Conservation (phyloP, 1,140 invertebrate species). For the Zaprionus vittiger region DNA sequence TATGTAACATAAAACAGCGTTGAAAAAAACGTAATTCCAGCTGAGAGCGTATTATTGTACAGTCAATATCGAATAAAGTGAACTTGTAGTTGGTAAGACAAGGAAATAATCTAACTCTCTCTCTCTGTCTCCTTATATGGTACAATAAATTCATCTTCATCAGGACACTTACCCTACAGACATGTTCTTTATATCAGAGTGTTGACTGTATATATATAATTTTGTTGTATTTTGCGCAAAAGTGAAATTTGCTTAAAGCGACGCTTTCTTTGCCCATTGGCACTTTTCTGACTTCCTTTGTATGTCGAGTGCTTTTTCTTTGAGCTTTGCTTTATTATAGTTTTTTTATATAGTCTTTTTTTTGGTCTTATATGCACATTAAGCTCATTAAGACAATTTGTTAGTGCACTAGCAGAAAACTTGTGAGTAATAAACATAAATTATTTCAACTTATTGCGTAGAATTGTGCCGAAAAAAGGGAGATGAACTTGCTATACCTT, state of each 20-base stretch:
- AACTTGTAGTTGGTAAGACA: background rate
- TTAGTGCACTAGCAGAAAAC: slow-evolving; percentile 7
- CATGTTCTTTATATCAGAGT: background rate
- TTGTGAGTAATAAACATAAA: background rate
- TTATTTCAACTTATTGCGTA: background rate
- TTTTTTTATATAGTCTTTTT: background rate
- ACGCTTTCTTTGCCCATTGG: slow-evolving; percentile 61
- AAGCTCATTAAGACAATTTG: slow-evolving; percentile 40
- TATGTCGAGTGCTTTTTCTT: slow-evolving; percentile 29
- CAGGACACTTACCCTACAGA: background rate
- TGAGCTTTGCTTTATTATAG: slow-evolving; percentile 30
- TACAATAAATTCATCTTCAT: too few species aligned
- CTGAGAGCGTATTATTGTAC: slow-evolving; percentile 16
- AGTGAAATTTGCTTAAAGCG: slow-evolving; percentile 64
- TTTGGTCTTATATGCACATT: slow-evolving; percentile 40
- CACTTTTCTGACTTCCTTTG: slow-evolving; percentile 55
- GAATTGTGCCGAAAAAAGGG: background rate
- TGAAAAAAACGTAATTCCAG: slow-evolving; percentile 34
- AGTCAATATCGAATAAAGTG: background rate
- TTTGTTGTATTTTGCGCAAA: slow-evolving; percentile 60
- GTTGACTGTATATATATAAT: background rate
- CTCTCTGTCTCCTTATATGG: too few species aligned
- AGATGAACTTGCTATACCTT: background rate
- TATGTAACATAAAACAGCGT: slow-evolving; percentile 35
- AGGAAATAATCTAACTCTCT: background rate